phyloP scores from a whole-genome alignment of 2,113 vertebrate genomes.

The Carettochelys insculpta region DNA sequence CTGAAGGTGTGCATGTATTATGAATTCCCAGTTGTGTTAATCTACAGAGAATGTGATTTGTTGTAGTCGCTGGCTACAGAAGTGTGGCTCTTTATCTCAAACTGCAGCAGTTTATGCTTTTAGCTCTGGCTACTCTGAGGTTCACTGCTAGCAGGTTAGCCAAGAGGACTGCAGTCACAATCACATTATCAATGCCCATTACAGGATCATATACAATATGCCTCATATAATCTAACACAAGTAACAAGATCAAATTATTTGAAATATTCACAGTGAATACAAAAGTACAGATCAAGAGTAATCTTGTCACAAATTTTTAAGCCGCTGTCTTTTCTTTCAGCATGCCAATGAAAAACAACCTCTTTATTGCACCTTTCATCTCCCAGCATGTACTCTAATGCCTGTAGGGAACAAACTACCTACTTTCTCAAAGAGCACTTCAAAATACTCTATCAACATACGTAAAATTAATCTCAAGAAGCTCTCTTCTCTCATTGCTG shows the following conservation, averaged over 20 bases:
- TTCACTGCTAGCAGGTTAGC: not conserved
- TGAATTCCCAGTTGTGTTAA: not conserved
- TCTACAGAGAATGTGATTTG: not conserved
- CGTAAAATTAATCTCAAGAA: slow-evolving; percentile 29
- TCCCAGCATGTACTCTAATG: not conserved
- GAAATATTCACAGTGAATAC: not conserved
- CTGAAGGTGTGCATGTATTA: not conserved
- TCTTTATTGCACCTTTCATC: not conserved
- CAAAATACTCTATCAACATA: not conserved
- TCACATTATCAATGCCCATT: not conserved
- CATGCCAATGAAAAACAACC: not conserved
- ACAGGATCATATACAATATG: not conserved
- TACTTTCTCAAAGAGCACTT: not conserved
- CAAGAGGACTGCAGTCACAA: not conserved
- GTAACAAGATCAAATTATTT: not conserved
- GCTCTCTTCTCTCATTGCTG: not conserved
- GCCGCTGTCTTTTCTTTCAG: not conserved
- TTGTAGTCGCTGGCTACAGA: not conserved
- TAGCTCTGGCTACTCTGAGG: not conserved
- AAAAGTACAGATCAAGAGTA: not conserved
- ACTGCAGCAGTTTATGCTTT: not conserved
- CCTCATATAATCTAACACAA: not conserved
- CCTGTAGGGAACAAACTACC: not conserved
- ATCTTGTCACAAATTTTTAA: not conserved
- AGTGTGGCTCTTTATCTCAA: not conserved